These are phyloP conservation scores for Leptobrachium leishanense DNA, from an alignment of 2,113 vertebrate species.

Conservation along the genomic window DNA sequence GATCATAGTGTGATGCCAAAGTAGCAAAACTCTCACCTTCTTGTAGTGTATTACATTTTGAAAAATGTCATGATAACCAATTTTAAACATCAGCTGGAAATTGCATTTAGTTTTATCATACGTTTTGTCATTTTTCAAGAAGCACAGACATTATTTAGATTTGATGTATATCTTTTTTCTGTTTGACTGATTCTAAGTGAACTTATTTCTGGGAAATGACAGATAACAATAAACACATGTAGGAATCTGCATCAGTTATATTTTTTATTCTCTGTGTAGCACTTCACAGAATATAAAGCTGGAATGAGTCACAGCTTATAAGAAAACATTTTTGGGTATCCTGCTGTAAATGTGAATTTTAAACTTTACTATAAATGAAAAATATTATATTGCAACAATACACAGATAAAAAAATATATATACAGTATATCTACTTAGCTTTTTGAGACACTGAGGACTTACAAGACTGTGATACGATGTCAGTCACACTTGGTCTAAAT, in stretches of 20 bases:
- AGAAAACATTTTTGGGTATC: no score
- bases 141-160: conserved; percentile 46
- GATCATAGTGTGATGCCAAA: conserved; percentile 44
- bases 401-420: no score
- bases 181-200: conserved; percentile 49
- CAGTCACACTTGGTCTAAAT: no score
- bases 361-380: no score
- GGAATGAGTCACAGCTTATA: no score
- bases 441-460: no score
- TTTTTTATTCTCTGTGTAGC: neutral
- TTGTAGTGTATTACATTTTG: conserved; percentile 47
- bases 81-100: conserved; percentile 51
- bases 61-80: conserved; percentile 50
- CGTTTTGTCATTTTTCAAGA: conserved; percentile 45
- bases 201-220: conserved; percentile 47
- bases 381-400: no score
- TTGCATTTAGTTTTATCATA: conserved; percentile 48
- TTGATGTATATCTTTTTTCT: conserved; percentile 49
- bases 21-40: conserved; percentile 43
- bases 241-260: conserved; percentile 9
- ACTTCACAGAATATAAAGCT: no score
- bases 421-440: no score
- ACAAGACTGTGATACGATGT: no score
- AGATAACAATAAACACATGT: conserved; percentile 49
- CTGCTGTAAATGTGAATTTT: no score